Conservation (phyloP, 2,113 vertebrate genomes). For the Cephalopterus ornatus region DNA sequence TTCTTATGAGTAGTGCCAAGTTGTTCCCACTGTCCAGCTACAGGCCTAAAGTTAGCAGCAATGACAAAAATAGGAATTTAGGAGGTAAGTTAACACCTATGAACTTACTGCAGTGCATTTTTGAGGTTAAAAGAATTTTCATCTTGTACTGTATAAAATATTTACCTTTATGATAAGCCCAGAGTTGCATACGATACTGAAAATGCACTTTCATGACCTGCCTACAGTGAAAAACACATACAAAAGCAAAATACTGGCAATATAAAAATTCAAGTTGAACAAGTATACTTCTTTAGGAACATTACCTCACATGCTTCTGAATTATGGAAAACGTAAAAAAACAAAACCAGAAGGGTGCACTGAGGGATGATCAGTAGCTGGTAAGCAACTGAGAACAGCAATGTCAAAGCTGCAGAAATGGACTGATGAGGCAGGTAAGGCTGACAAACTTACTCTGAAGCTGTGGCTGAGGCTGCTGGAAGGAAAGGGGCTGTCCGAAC, state of each 20-base stretch:
- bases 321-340: conserved; percentile 49
- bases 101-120: neutral
- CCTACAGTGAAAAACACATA: neutral
- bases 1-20: neutral
- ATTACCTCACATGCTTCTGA: conserved; percentile 56
- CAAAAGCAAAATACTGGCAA: neutral
- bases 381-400: conserved; percentile 66
- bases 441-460: conserved; percentile 99
- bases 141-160: neutral
- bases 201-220: neutral
- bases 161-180: neutral
- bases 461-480: conserved; percentile 97
- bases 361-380: conserved; percentile 56
- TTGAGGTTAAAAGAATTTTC: neutral
- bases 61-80: neutral
- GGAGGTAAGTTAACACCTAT: neutral
- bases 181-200: neutral
- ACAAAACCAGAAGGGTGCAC: conserved; percentile 53
- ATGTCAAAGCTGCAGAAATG: conserved; percentile 75
- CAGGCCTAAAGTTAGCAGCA: neutral
- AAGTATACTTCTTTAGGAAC: conserved; percentile 42
- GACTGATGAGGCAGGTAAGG: conserved; percentile 80
- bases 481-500: conserved; percentile 99
- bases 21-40: neutral
- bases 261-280: neutral